Percentiles rank a stretch among this genome's conserved stretches.
Conservation (phyloP, 2,797 vertebrate genomes). For the Delichon dasypus region DNA sequence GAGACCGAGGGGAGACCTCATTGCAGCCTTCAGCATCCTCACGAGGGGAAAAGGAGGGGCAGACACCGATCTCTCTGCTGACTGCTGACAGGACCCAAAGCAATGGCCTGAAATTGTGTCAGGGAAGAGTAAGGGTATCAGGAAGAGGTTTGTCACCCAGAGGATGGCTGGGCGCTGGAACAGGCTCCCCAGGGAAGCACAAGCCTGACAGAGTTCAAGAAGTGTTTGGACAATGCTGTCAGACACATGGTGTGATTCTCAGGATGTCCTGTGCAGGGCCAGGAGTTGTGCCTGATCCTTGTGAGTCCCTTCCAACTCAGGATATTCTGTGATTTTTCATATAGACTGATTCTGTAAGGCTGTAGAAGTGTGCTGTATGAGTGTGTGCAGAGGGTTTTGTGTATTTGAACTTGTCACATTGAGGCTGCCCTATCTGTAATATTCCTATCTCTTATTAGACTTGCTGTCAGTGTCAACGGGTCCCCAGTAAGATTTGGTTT, state of each 20-base stretch:
- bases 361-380: neutral
- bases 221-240: neutral
- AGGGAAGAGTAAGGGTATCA: neutral
- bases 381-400: neutral
- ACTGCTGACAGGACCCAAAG: neutral
- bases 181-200: neutral
- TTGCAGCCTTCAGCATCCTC: neutral
- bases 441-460: neutral
- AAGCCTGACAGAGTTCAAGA: neutral
- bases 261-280: neutral
- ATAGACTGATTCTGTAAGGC: neutral
- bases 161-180: neutral
- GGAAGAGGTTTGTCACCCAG: neutral
- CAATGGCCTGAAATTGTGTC: neutral
- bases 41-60: neutral
- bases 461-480: neutral
- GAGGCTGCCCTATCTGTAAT: neutral
- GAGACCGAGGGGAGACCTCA: neutral
- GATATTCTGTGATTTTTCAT: neutral
- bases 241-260: neutral
- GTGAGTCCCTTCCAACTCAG: neutral
- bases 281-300: neutral
- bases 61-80: neutral
- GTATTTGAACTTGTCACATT: neutral
- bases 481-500: neutral